Evolutionary conservation across 2,113 vertebrate genomes (phyloP).

Genomic region (Bucco capensis): DNA sequence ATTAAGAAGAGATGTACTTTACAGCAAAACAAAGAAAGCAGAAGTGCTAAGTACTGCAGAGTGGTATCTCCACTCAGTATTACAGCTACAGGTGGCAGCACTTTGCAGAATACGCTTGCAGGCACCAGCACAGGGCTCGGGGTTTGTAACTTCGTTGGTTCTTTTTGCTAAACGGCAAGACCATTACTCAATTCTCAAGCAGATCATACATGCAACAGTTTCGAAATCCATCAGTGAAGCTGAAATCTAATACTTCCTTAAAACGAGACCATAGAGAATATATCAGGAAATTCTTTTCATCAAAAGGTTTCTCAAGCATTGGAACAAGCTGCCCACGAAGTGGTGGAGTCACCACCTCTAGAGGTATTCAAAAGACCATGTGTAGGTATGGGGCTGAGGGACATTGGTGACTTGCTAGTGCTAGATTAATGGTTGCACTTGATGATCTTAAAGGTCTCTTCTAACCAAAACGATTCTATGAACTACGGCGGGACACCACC

Average conservation of each 20-base stretch:
- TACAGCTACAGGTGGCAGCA: background rate
- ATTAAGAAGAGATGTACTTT: background rate
- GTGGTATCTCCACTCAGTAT: rapidly evolving
- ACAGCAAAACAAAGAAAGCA: background rate
- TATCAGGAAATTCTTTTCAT: too few species aligned
- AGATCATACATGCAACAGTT: rapidly evolving
- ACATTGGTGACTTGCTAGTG: too few species aligned
- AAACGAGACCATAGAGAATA: background rate
- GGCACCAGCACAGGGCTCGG: background rate
- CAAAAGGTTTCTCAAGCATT: too few species aligned
- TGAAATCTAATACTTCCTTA: background rate
- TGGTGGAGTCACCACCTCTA: too few species aligned
- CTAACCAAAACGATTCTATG: too few species aligned
- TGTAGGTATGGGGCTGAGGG: too few species aligned
- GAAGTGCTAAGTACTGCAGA: rapidly evolving
- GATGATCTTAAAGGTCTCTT: too few species aligned
- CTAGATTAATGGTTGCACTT: too few species aligned
- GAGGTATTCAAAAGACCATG: too few species aligned
- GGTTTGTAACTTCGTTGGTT: rapidly evolving
- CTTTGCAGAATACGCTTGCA: rapidly evolving
- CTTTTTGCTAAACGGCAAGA: rapidly evolving
- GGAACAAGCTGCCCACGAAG: too few species aligned
- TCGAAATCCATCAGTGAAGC: rapidly evolving
- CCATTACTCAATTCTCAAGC: too few species aligned
- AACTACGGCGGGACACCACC: background rate